Percentiles rank a stretch among this genome's conserved stretches.
Evolutionary conservation across 2,888 invertebrate genomes (phyloP).

Genomic region (Cheilosia urbana): DNA sequence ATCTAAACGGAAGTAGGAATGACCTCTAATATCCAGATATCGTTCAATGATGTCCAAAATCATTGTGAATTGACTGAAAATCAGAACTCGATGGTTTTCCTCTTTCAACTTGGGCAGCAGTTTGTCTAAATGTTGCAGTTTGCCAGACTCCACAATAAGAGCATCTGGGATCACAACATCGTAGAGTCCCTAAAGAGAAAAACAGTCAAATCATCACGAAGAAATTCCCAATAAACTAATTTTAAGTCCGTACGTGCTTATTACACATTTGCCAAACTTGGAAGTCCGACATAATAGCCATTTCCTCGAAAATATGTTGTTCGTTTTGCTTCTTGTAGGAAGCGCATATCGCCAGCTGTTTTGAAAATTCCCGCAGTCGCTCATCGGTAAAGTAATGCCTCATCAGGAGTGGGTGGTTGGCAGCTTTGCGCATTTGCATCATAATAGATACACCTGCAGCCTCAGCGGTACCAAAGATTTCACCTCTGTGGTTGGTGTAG

Average conservation of each 20-base stretch:
- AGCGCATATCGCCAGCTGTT: constrained; percentile 87
- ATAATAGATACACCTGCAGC: constrained; percentile 91
- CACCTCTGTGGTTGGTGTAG: constrained; percentile 87
- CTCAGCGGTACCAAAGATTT: constrained; percentile 85
- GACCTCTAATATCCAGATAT: constrained; percentile 90
- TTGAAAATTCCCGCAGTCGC: constrained; percentile 88
- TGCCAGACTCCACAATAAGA: constrained; percentile 92
- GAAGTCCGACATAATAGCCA: constrained; percentile 95
- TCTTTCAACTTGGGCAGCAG: constrained; percentile 90
- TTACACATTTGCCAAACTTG: constrained; percentile 92
- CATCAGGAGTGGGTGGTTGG: constrained; percentile 96
- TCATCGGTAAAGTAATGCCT: constrained; percentile 89
- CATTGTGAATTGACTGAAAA: constrained; percentile 99
- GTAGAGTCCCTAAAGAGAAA: constrained; percentile 85
- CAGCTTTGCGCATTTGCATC: constrained; percentile 96
- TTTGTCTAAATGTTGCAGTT: constrained; percentile 91
- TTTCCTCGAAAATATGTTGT: constrained; percentile 93
- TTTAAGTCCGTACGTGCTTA: constrained; percentile 84
- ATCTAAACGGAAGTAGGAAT: constrained; percentile 93
- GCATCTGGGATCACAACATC: constrained; percentile 87
- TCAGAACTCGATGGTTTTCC: constrained; percentile 91
- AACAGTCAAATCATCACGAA: neutral
- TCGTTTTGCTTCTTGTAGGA: constrained; percentile 90
- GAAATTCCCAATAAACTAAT: neutral
- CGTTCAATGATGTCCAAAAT: constrained; percentile 96